Evolutionary conservation across 2,113 vertebrate species (phyloP), one percentile per base, ranked within the genome.

Genomic region (Martes martes): DNA sequence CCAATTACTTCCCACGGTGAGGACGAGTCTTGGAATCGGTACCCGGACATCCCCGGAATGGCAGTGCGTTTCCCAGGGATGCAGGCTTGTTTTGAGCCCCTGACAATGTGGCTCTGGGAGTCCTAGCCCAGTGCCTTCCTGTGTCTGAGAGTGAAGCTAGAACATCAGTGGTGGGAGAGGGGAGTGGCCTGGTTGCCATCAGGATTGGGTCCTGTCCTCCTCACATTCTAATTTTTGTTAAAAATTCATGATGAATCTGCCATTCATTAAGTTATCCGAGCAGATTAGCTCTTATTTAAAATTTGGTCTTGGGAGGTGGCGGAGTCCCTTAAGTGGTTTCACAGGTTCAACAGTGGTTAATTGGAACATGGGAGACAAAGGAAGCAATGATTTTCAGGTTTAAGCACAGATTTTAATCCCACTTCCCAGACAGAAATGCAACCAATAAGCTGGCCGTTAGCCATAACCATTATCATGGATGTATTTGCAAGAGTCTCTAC

Each of bases 161-260:
- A 28, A 6, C 9, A 10, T 8, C 6, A 1, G 16, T 4, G 18
- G 14, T 21, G 5, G 0, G n/a, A 6, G 4, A 21, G 10, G 14
- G 3, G 16, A 21, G 10, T 0, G 57, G 24, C 31, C 45, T 13
- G 4, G 23, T 61, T 39, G 89, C 36, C 59, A 0, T 65, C 3
- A 3, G 74, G 23, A 0, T 65, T 28, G 45, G 39, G 24, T 2
- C 31, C 57, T 63, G 5, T 31, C 33, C 3, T 50, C 16, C 19
- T 71, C 59, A 39, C 15, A 9, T 24, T 52, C 45, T 63, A 28
- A 42, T 50, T 52, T 59, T 23, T n/a, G 91, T 63, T 95, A 28
- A 57, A 78, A 33, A 31, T 6, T 52, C 59, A 55, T n/a, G 31
- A 4, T 14, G 21, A 28, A 4, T 21, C 86, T 28, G 11, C 9